Evolutionary conservation across 2,113 vertebrate genomes (phyloP), one percentile per base, ranked within the genome.

Genomic region (Sturnus vulgaris): DNA sequence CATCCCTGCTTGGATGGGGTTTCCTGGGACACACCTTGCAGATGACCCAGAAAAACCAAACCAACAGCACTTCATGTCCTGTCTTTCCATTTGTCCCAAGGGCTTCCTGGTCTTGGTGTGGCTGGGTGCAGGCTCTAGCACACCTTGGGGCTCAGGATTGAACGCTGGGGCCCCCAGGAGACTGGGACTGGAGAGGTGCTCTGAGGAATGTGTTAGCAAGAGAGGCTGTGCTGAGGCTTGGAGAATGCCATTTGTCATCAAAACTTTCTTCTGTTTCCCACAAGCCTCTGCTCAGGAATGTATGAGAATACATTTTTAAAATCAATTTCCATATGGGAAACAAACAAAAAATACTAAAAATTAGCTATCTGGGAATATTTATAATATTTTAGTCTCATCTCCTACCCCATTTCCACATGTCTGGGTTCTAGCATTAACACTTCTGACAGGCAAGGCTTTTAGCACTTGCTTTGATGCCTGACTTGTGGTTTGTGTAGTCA

Each of bases 401-500:
- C 21, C 14, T 65, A 24, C 21, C 11, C 5, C 4, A 7, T 87
- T 92, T 90, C 31, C 16, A 46, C 5, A 5, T n/a, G 44, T 12
- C 15, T 85, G 63, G 15, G 17, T 90, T 59, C 49, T 39, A 69
- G 16, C 42, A 61, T 60, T 50, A 70, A 35, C 16, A 56, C 33
- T 71, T 84, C 64, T 79, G 31, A 16, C 50, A 77, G 55, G 59
- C 71, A 88, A 44, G 47, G 47, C 28, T 82, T 82, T 85, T 59
- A 68, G 19, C 30, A 40, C 55, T 88, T 68, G 12, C 72, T 88
- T 88, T 46, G 56, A n/a, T 87, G 88, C 83, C 60, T 69, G 81
- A 16, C 53, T 85, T 72, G 92, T 90, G 61, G 73, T 80, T 95
- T 92, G 23, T 6, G 4, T 86, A 69, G 82, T 95, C 69, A 91